phyloP scores from a whole-genome alignment of 1,140 invertebrate genomes.

The Physella acuta region DNA sequence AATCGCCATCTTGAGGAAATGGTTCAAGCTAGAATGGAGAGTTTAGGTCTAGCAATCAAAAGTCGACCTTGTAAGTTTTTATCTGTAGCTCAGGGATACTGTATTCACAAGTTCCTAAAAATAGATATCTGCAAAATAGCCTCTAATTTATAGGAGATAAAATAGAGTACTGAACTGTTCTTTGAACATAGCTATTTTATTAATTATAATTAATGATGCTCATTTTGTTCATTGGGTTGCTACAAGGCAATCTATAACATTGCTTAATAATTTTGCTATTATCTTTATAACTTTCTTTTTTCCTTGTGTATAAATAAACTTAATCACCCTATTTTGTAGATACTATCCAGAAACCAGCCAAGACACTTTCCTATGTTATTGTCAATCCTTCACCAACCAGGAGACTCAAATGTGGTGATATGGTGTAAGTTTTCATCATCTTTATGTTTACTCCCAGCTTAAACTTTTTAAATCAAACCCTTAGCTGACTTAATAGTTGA shows the following conservation, averaged over 20 bases:
- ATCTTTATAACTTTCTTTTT: background rate
- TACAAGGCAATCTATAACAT: background rate
- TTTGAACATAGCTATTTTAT: no score
- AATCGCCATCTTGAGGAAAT: constrained; percentile 39
- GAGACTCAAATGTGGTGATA: constrained; percentile 30
- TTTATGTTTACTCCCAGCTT: no score
- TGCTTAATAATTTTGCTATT: background rate
- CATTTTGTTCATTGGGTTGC: no score
- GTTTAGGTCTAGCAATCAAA: constrained; percentile 33
- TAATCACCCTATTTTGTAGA: constrained; percentile 7
- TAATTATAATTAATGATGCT: no score
- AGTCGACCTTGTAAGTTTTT: constrained; percentile 39
- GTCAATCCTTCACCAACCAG: constrained; percentile 31
- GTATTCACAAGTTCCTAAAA: no score
- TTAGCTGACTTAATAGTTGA: no score
- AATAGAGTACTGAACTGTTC: no score
- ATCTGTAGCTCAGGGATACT: no score
- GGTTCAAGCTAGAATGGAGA: constrained; percentile 44
- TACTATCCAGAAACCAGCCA: constrained; percentile 25
- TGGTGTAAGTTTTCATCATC: constrained; percentile 30
- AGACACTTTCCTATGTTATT: constrained; percentile 31
- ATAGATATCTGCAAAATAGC: no score
- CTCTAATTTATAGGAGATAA: no score
- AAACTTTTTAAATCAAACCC: no score
- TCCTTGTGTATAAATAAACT: background rate